Evolutionary conservation across 1,140 invertebrate genomes (phyloP).

Genomic region (Nebria ingens): DNA sequence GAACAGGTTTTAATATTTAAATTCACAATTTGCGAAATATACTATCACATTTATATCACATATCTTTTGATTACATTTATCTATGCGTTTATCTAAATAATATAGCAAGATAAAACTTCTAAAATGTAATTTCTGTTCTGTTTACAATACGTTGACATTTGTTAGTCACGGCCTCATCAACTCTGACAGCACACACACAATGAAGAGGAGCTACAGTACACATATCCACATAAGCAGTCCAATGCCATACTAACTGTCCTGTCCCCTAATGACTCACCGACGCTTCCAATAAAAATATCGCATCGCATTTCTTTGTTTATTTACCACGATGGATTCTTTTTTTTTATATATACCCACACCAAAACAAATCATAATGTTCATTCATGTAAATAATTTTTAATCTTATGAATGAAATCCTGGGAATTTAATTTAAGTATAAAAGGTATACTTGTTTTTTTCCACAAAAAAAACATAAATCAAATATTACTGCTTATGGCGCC

Average conservation of each 20-base stretch:
- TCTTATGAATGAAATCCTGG: too few species aligned
- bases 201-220: slow-evolving; percentile 1
- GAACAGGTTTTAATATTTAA: too few species aligned
- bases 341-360: too few species aligned
- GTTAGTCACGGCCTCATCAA: background rate
- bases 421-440: too few species aligned
- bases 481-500: too few species aligned
- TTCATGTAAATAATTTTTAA: too few species aligned
- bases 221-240: background rate
- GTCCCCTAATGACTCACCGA: background rate
- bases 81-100: background rate
- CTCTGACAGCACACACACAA: background rate
- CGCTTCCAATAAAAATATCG: background rate
- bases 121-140: background rate
- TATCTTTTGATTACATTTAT: background rate
- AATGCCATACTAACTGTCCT: too few species aligned
- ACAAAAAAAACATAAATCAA: too few species aligned
- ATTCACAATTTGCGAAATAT: too few species aligned
- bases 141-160: slow-evolving; percentile 1
- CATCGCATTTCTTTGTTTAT: background rate
- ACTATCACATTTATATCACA: background rate
- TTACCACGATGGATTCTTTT: too few species aligned
- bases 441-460: too few species aligned
- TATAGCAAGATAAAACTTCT: background rate
- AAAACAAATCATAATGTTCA: too few species aligned